phyloP scores from a whole-genome alignment of 64 coral and sea anemone species.

The Catalaphyllia jardinei region DNA sequence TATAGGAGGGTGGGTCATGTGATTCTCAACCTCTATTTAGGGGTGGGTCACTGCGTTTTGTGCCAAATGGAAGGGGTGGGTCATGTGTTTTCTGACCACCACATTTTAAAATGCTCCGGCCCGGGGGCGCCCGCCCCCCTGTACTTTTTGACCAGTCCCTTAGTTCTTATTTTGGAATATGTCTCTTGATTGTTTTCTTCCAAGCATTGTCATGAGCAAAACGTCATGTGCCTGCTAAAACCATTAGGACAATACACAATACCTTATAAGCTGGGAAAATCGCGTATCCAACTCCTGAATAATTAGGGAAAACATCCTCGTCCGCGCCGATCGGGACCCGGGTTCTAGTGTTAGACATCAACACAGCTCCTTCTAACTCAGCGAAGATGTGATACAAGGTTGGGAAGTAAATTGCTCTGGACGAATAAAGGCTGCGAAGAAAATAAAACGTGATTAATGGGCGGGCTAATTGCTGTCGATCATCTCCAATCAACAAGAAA shows the following conservation, averaged over 20 bases:
- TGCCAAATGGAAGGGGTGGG: too few relatives aligned
- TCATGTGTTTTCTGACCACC: too few relatives aligned
- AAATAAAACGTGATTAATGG: not conserved
- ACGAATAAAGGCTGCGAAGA: constrained; percentile 18
- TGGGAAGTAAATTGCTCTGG: constrained; percentile 39
- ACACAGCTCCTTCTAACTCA: constrained; percentile 47
- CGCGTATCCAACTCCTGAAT: constrained; percentile 50
- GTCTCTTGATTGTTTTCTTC: not conserved
- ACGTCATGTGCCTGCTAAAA: not conserved
- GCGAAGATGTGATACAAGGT: constrained; percentile 53
- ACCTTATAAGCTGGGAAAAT: constrained; percentile 31
- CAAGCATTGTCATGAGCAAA: not conserved
- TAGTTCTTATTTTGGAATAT: too few relatives aligned
- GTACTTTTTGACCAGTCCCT: too few relatives aligned
- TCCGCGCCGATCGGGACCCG: constrained; percentile 39
- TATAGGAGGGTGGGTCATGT: too few relatives aligned
- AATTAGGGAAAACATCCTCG: constrained; percentile 19
- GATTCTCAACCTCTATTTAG: too few relatives aligned
- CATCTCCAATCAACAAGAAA: too few relatives aligned
- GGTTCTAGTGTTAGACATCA: constrained; percentile 21
- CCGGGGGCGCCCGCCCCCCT: too few relatives aligned
- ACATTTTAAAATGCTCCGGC: too few relatives aligned
- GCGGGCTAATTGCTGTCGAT: not conserved
- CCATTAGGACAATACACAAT: not conserved
- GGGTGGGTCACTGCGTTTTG: too few relatives aligned